These are phyloP conservation scores for Lacanobia oleracea DNA, from an alignment of 2,888 invertebrate species.

Conservation along the genomic window DNA sequence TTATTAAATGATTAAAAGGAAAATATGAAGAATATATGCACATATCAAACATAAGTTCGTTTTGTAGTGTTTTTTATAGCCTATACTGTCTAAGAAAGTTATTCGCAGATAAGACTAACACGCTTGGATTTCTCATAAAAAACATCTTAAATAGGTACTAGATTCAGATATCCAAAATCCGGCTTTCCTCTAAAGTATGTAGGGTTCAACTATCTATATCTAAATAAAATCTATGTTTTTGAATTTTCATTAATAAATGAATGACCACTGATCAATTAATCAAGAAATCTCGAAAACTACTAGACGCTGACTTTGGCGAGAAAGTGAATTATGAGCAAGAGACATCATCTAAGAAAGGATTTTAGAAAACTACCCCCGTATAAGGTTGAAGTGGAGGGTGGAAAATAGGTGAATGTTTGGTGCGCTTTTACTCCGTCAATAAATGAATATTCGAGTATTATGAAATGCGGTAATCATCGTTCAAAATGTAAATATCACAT, in stretches of 20 bases:
- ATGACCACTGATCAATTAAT: too few species aligned
- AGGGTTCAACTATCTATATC: neutral
- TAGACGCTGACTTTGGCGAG: too few species aligned
- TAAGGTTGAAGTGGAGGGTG: too few species aligned
- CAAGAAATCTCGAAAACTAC: too few species aligned
- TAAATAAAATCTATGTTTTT: neutral
- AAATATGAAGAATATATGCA: too few species aligned
- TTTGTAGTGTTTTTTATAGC: neutral
- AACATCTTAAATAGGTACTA: conserved; percentile 17
- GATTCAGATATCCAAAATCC: conserved; percentile 12
- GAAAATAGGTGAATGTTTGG: neutral
- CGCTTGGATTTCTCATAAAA: conserved; percentile 23
- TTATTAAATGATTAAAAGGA: neutral
- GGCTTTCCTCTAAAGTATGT: conserved; percentile 28
- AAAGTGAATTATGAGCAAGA: too few species aligned
- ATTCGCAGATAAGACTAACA: neutral
- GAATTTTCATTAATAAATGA: too few species aligned
- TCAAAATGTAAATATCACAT: neutral
- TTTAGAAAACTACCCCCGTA: too few species aligned
- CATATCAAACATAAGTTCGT: too few species aligned
- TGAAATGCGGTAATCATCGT: neutral
- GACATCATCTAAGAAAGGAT: too few species aligned
- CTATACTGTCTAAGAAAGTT: neutral
- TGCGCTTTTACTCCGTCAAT: conserved; percentile 6
- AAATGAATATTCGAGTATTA: neutral